These are phyloP conservation scores for Hirundo rustica DNA, from an alignment of 2,797 vertebrate species.

Conservation along the genomic window DNA sequence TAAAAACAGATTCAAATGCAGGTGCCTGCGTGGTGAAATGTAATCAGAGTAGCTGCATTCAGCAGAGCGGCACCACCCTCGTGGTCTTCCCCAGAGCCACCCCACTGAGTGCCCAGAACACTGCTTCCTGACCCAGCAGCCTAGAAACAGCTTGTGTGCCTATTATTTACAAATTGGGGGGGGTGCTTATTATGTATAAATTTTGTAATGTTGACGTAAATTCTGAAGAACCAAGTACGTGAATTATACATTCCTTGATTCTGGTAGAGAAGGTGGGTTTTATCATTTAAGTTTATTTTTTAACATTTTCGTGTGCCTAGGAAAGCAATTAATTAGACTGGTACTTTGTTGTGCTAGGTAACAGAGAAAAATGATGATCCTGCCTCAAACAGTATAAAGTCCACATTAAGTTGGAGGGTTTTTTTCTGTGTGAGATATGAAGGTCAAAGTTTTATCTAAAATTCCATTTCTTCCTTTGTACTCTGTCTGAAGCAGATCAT, in stretches of 20 bases:
- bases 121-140: background rate
- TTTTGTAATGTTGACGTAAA: background rate
- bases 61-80: background rate
- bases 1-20: background rate
- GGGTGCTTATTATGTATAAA: background rate
- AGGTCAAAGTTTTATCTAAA: background rate
- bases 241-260: background rate
- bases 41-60: background rate
- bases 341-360: background rate
- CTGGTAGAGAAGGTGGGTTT: background rate
- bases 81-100: accelerated
- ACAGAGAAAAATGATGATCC: background rate
- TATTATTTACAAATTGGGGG: background rate
- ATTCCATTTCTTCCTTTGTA: background rate
- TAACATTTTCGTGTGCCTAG: background rate
- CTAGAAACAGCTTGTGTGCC: background rate
- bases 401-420: background rate
- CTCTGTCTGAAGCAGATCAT: background rate
- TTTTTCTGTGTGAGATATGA: background rate
- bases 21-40: background rate
- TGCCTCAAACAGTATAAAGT: background rate
- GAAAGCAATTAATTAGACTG: background rate
- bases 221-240: background rate
- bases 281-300: background rate
- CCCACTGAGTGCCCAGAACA: background rate